A percentile compares a stretch with the other conserved stretches of the same genome.
Conservation (phyloP, 2,797 vertebrate genomes). For the Sebastes steindachneri region DNA sequence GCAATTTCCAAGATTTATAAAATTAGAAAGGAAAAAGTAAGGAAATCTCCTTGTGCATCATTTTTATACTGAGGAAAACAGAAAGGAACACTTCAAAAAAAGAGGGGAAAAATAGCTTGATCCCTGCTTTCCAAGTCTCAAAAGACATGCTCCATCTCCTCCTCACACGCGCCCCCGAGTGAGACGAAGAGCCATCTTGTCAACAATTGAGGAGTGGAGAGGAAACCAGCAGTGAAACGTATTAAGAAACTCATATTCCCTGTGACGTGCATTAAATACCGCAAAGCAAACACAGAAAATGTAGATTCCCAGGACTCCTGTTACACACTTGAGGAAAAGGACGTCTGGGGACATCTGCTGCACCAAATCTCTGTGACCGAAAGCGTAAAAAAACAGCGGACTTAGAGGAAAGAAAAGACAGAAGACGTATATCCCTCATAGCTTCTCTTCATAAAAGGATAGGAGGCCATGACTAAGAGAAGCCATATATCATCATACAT, state of each 20-base stretch:
- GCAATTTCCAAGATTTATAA: slow-evolving; percentile 66
- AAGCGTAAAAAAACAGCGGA: slow-evolving; percentile 5
- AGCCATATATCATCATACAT: slow-evolving; percentile 43
- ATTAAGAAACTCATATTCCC: slow-evolving; percentile 20
- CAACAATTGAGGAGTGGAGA: slow-evolving; percentile 33
- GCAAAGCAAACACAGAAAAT: slow-evolving; percentile 31
- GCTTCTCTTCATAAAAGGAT: slow-evolving; percentile 10
- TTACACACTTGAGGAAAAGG: slow-evolving; percentile 31
- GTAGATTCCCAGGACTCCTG: slow-evolving; percentile 40
- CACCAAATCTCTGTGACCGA: slow-evolving; percentile 43
- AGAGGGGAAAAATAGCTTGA: slow-evolving; percentile 10
- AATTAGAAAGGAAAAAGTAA: slow-evolving; percentile 63
- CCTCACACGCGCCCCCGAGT: slow-evolving; percentile 5
- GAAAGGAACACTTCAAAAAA: slow-evolving; percentile 41
- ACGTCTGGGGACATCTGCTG: slow-evolving; percentile 55
- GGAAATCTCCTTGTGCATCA: slow-evolving; percentile 54
- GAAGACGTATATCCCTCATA: background rate
- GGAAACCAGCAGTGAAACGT: slow-evolving; percentile 31
- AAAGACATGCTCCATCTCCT: slow-evolving; percentile 39
- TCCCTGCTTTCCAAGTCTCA: slow-evolving; percentile 32
- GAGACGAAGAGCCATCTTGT: slow-evolving; percentile 34
- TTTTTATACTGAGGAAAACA: slow-evolving; percentile 56
- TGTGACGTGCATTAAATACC: slow-evolving; percentile 23
- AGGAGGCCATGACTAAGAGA: slow-evolving; percentile 36
- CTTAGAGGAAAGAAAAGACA: slow-evolving; percentile 34